These are phyloP conservation scores for Syngnathus floridae DNA, from an alignment of 2,113 vertebrate genomes.

Conservation along the genomic window DNA sequence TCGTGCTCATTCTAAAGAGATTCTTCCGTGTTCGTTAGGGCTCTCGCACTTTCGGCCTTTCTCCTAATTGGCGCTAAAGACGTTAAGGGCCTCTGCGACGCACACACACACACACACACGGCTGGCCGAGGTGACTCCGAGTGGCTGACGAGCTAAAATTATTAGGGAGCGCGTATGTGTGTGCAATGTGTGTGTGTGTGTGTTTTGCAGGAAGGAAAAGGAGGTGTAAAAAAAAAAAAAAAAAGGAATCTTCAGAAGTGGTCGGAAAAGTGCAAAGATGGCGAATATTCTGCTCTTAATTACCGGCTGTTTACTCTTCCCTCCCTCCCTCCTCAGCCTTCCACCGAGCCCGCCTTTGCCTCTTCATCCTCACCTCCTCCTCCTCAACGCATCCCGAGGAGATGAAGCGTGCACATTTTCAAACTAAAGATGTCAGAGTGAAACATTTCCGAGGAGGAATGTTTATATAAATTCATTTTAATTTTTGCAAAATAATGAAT, in stretches of 20 bases:
- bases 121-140: background rate
- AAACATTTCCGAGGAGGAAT: background rate
- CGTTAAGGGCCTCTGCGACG: background rate
- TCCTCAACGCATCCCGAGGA: background rate
- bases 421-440: background rate
- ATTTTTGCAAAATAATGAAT: no score
- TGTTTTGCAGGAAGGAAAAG: background rate
- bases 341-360: background rate
- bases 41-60: background rate
- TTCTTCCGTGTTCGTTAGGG: background rate
- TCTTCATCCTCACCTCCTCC: background rate
- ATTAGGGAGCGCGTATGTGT: background rate
- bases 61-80: slow-evolving; percentile 2
- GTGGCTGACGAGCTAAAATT: background rate
- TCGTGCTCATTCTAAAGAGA: background rate
- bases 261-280: background rate
- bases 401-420: background rate
- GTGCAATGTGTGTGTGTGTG: background rate
- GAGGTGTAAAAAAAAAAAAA: background rate
- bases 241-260: background rate
- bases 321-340: background rate
- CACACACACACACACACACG: background rate
- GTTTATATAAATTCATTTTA: no score
- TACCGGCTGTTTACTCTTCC: background rate
- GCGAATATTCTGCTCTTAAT: background rate